These are phyloP conservation scores for Apantesis nais DNA, from an alignment of 2,888 invertebrate genomes.

Conservation along the genomic window DNA sequence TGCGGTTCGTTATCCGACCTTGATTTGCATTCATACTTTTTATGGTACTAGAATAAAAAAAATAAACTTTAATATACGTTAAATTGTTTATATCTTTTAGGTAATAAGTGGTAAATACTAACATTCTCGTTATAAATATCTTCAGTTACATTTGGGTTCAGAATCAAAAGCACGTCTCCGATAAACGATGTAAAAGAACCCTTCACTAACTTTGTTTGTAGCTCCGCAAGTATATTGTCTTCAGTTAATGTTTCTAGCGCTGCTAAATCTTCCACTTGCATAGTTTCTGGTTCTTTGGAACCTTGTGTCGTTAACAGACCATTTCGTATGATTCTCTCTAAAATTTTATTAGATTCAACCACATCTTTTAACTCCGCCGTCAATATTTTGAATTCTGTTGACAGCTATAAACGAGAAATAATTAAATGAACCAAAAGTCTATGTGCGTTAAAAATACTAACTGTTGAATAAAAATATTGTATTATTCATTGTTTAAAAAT, in stretches of 20 bases:
- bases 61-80: neutral
- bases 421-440: neutral
- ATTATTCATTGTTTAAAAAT: neutral
- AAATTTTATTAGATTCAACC: constrained; percentile 67
- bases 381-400: constrained; percentile 89
- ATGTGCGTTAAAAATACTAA: neutral
- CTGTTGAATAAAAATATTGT: no score
- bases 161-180: constrained; percentile 91
- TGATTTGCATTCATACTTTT: constrained; percentile 93
- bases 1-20: constrained; percentile 96
- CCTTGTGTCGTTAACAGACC: constrained; percentile 80
- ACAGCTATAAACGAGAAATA: constrained; percentile 79
- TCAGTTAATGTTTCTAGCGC: constrained; percentile 91
- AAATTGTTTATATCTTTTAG: neutral
- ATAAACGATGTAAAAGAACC: constrained; percentile 91
- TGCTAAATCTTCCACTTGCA: constrained; percentile 94
- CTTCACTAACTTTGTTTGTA: constrained; percentile 88
- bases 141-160: constrained; percentile 92
- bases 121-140: constrained; percentile 91
- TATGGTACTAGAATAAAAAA: constrained; percentile 87
- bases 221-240: constrained; percentile 88
- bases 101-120: constrained; percentile 49
- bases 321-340: constrained; percentile 82
- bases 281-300: constrained; percentile 87
- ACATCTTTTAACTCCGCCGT: constrained; percentile 73